Evolutionary conservation across 2,888 invertebrate species (phyloP).

Genomic region (Diplolepis rosae): DNA sequence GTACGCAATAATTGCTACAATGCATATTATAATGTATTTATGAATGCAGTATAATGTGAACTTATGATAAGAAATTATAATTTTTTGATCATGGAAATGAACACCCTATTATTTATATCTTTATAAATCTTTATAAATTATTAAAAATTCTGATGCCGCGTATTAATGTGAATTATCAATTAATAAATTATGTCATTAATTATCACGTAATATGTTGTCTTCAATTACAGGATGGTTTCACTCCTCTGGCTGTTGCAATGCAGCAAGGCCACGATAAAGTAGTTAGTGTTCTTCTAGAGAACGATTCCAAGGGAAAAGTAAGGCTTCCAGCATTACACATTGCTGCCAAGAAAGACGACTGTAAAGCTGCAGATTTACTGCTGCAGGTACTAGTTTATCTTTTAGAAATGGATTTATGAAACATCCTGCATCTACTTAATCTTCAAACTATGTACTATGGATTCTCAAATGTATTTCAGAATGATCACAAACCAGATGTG

Average conservation of each 20-base stretch:
- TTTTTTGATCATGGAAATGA: too few relatives aligned
- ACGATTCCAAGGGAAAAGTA: slow-evolving; percentile 96
- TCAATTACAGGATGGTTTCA: slow-evolving; percentile 90
- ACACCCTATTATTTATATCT: too few relatives aligned
- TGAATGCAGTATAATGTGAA: too few relatives aligned
- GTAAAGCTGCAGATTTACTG: slow-evolving; percentile 93
- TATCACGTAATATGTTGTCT: too few relatives aligned
- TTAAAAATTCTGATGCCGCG: too few relatives aligned
- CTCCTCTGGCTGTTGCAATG: slow-evolving; percentile 98
- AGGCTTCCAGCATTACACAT: slow-evolving; percentile 97
- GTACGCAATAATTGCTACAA: too few relatives aligned
- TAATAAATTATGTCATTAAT: too few relatives aligned
- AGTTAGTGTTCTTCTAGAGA: slow-evolving; percentile 95
- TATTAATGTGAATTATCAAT: too few relatives aligned
- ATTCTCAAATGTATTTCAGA: slow-evolving; percentile 74
- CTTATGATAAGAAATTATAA: too few relatives aligned
- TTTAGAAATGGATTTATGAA: background rate
- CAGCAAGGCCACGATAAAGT: slow-evolving; percentile 98
- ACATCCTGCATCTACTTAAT: too few relatives aligned
- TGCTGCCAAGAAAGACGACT: slow-evolving; percentile 99
- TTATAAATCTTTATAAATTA: too few relatives aligned
- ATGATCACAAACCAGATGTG: slow-evolving; percentile 97
- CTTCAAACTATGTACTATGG: background rate
- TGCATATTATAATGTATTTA: too few relatives aligned
- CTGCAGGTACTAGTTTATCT: slow-evolving; percentile 80